These are phyloP conservation scores for Serilophus lunatus DNA, from an alignment of 2,113 vertebrate genomes.

Conservation along the genomic window DNA sequence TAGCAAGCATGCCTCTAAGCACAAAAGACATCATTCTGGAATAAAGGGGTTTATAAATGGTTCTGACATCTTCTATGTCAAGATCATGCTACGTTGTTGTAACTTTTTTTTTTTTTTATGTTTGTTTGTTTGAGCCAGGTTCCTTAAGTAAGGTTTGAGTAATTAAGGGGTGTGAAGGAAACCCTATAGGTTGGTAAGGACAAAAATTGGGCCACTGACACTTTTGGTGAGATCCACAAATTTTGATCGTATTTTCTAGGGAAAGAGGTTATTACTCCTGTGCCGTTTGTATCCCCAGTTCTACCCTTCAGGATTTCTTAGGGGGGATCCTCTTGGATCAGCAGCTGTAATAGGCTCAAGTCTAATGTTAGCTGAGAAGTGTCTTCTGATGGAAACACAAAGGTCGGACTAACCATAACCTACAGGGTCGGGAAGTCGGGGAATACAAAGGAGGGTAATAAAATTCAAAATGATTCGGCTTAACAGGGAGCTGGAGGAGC, in stretches of 20 bases:
- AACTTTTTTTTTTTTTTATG: conserved; percentile 55
- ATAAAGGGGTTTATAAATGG: conserved; percentile 66
- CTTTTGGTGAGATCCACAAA: conserved; percentile 38
- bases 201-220: background rate
- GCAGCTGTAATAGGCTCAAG: background rate
- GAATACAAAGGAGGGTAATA: background rate
- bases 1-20: conserved; percentile 71
- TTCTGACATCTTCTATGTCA: conserved; percentile 75
- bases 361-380: conserved; percentile 4
- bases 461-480: conserved; percentile 49
- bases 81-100: conserved; percentile 59
- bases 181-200: background rate
- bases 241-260: background rate
- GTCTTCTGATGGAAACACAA: background rate
- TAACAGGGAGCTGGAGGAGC: conserved; percentile 26
- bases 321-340: background rate
- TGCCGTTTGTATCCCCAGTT: background rate
- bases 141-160: conserved; percentile 47
- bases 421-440: background rate
- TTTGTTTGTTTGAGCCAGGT: conserved; percentile 58
- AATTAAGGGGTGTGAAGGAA: conserved; percentile 42
- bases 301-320: background rate
- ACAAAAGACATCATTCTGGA: conserved; percentile 68
- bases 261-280: background rate
- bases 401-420: background rate